Conservation (phyloP, 2,888 invertebrate species). For the Aleiodes alternator region DNA sequence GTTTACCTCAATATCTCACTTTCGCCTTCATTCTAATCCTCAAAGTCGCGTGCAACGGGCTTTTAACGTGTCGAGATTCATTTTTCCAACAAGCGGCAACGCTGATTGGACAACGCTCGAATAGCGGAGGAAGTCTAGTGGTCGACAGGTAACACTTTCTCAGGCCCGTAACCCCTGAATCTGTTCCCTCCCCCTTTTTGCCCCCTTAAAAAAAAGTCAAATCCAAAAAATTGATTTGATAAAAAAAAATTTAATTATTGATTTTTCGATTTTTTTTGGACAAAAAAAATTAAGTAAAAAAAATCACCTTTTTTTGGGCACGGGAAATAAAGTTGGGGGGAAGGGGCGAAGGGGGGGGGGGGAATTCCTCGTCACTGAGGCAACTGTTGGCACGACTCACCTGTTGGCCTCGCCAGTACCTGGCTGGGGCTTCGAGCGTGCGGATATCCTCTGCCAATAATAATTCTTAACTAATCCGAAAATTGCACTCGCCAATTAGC, state of each 20-base stretch:
- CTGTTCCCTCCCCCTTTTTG: background rate
- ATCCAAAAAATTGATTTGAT: background rate
- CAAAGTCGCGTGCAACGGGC: conserved; percentile 2
- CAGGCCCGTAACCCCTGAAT: conserved; percentile 31
- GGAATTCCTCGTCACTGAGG: conserved; percentile 64
- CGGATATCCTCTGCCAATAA: conserved; percentile 55
- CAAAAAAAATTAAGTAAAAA: too few relatives aligned
- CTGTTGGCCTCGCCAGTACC: conserved; percentile 67
- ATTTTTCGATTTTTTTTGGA: too few relatives aligned
- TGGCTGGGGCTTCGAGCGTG: conserved; percentile 64
- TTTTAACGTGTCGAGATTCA: background rate
- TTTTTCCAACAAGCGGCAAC: conserved; percentile 18
- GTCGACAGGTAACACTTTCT: conserved; percentile 37
- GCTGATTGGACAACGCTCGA: conserved; percentile 44
- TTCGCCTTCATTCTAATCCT: conserved; percentile 42
- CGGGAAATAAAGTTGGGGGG: background rate
- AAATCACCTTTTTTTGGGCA: background rate
- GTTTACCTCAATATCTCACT: background rate
- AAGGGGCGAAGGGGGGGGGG: conserved; percentile 44
- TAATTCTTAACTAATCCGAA: background rate
- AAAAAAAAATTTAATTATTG: too few relatives aligned
- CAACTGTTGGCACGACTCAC: conserved; percentile 69
- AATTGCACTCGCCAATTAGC: too few relatives aligned
- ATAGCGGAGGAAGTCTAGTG: conserved; percentile 32
- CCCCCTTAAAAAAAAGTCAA: background rate